These are phyloP conservation scores for Zaprionus vittiger DNA, from an alignment of 1,140 invertebrate genomes.

Conservation along the genomic window DNA sequence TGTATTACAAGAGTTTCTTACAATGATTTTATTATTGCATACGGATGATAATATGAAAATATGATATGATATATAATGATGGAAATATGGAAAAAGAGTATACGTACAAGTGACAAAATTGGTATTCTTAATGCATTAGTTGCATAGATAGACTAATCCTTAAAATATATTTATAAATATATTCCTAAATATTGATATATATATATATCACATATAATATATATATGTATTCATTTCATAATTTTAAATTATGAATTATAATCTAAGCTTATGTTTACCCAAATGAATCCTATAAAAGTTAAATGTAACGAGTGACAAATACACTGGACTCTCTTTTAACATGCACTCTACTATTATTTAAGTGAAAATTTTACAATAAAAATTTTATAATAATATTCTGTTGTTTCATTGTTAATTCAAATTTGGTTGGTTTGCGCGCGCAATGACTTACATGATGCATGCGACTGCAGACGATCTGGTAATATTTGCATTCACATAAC, in stretches of 20 bases:
- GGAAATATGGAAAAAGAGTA: slow-evolving; percentile 64
- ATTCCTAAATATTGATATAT: slow-evolving; percentile 23
- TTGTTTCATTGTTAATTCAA: neutral
- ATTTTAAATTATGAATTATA: slow-evolving; percentile 63
- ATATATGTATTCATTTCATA: slow-evolving; percentile 61
- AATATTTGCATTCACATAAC: slow-evolving; percentile 10
- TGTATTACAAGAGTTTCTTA: slow-evolving; percentile 78
- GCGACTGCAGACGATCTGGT: slow-evolving; percentile 6
- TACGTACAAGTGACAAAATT: slow-evolving; percentile 80
- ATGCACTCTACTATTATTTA: slow-evolving; percentile 44
- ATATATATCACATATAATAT: slow-evolving; percentile 48
- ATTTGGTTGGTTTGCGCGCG: neutral
- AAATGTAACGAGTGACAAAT: slow-evolving; percentile 40
- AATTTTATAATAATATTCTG: slow-evolving; percentile 10
- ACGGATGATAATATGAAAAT: slow-evolving; percentile 47
- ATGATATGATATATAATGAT: slow-evolving; percentile 50
- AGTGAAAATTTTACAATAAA: slow-evolving; percentile 48
- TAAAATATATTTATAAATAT: slow-evolving; percentile 56
- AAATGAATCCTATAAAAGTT: slow-evolving; percentile 58
- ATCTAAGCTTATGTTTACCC: slow-evolving; percentile 52
- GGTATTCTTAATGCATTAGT: slow-evolving; percentile 69
- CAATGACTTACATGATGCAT: neutral
- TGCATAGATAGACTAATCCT: slow-evolving; percentile 64
- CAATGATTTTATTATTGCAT: slow-evolving; percentile 73
- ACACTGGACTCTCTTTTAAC: slow-evolving; percentile 44